Conservation (phyloP, 2,113 vertebrate species). For the Oxygymnocypris stewartii region DNA sequence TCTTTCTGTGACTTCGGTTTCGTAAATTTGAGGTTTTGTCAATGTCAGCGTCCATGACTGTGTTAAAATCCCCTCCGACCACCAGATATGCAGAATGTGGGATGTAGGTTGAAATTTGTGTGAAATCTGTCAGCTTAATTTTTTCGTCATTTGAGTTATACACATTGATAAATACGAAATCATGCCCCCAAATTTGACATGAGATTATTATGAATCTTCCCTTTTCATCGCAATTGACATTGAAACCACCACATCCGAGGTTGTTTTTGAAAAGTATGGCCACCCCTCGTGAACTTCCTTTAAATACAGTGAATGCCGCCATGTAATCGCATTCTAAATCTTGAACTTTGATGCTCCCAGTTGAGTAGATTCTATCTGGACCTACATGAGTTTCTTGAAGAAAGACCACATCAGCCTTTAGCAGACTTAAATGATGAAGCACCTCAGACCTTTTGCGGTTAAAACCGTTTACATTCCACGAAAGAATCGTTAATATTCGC, state of each 20-base stretch:
- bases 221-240: slow-evolving; percentile 35
- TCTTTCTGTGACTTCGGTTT: slow-evolving; percentile 42
- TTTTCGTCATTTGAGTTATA: slow-evolving; percentile 50
- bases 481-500: slow-evolving; percentile 38
- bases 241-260: slow-evolving; percentile 39
- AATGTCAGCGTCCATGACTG: slow-evolving; percentile 31
- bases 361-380: slow-evolving; percentile 15
- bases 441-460: slow-evolving; percentile 22
- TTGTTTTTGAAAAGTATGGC: slow-evolving; percentile 46
- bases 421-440: slow-evolving; percentile 32
- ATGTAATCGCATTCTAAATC: slow-evolving; percentile 26
- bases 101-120: not conserved
- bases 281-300: slow-evolving; percentile 47
- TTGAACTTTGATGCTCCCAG: slow-evolving; percentile 37
- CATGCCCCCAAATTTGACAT: slow-evolving; percentile 31
- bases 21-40: slow-evolving; percentile 47
- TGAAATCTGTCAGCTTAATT: slow-evolving; percentile 22
- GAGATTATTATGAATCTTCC: slow-evolving; percentile 42
- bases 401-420: slow-evolving; percentile 48
- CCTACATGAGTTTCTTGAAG: slow-evolving; percentile 55
- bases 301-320: slow-evolving; percentile 40
- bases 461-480: slow-evolving; percentile 53
- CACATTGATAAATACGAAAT: slow-evolving; percentile 52
- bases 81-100: slow-evolving; percentile 5
- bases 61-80: slow-evolving; percentile 54